phyloP scores from a whole-genome alignment of 2,797 vertebrate genomes.

The Propithecus deckenii region DNA sequence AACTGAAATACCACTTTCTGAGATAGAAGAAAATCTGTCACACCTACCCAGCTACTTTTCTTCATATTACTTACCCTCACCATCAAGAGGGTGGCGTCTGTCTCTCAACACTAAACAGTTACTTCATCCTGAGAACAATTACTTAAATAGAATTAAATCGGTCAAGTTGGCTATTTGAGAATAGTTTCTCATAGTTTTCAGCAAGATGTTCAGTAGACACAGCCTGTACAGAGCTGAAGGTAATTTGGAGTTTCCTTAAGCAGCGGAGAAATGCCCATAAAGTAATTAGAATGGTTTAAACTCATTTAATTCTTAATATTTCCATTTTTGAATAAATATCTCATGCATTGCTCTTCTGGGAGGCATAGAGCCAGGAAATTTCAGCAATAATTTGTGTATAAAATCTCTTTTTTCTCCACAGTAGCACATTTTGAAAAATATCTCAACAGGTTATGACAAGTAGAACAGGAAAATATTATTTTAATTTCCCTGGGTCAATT shows the following conservation, averaged over 20 bases:
- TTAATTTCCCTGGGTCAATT: slow-evolving; percentile 74
- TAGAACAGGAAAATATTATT: slow-evolving; percentile 76
- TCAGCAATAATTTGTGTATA: slow-evolving; percentile 59
- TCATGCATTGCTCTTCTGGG: slow-evolving; percentile 67
- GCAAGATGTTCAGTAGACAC: not conserved
- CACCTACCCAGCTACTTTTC: not conserved
- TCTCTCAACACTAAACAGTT: not conserved
- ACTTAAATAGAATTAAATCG: not conserved
- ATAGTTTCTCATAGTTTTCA: not conserved
- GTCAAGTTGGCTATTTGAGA: slow-evolving; percentile 18
- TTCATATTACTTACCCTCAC: not conserved
- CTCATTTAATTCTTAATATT: slow-evolving; percentile 74
- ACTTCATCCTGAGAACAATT: not conserved
- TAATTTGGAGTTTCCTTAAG: slow-evolving; percentile 54
- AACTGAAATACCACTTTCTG: not conserved
- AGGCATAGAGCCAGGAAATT: slow-evolving; percentile 65
- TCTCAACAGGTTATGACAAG: slow-evolving; percentile 78
- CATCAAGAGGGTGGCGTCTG: not conserved
- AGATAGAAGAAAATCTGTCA: not conserved
- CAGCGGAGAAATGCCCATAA: slow-evolving; percentile 44
- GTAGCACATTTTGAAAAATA: slow-evolving; percentile 71
- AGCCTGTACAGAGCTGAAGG: not conserved
- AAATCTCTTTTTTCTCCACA: slow-evolving; percentile 55
- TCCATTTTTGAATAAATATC: slow-evolving; percentile 79
- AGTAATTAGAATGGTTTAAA: slow-evolving; percentile 71